Conservation (phyloP, 2,113 vertebrate species). For the Microtus montanus region DNA sequence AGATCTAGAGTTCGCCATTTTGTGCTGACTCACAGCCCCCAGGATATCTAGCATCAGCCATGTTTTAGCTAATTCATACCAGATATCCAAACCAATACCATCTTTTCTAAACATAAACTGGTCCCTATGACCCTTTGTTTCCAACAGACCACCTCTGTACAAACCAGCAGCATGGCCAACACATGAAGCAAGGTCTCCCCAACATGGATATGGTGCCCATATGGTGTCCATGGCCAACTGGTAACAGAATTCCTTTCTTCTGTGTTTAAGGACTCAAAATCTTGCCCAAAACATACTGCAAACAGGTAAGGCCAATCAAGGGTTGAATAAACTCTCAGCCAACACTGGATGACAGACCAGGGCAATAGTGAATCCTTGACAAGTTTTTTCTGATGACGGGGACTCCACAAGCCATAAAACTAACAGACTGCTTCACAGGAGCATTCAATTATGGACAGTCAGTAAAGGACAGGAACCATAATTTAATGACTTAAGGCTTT, state of each 20-base stretch:
- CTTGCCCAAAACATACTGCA: not conserved
- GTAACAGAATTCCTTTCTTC: conserved; percentile 17
- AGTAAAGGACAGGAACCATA: not conserved
- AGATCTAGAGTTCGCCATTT: not conserved
- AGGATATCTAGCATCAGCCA: not conserved
- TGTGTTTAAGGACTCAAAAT: conserved; percentile 37
- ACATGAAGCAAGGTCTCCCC: not conserved
- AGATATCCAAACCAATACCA: not conserved
- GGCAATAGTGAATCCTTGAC: not conserved
- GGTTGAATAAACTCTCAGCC: not conserved
- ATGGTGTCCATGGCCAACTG: not conserved
- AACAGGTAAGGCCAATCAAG: not conserved
- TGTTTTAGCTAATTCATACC: not conserved
- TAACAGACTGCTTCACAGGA: not conserved
- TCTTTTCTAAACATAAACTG: not conserved
- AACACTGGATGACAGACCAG: not conserved
- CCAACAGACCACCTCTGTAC: not conserved
- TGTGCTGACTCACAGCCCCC: not conserved
- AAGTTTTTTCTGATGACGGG: not conserved
- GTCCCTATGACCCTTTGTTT: not conserved
- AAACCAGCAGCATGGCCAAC: not conserved
- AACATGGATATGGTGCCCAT: not conserved
- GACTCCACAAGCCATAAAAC: not conserved
- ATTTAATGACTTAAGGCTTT: not conserved
- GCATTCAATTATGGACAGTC: too few species aligned